Evolutionary conservation across 2,888 invertebrate genomes (phyloP), one percentile per base, ranked within the genome.

Genomic region (Calameuta filiformis): DNA sequence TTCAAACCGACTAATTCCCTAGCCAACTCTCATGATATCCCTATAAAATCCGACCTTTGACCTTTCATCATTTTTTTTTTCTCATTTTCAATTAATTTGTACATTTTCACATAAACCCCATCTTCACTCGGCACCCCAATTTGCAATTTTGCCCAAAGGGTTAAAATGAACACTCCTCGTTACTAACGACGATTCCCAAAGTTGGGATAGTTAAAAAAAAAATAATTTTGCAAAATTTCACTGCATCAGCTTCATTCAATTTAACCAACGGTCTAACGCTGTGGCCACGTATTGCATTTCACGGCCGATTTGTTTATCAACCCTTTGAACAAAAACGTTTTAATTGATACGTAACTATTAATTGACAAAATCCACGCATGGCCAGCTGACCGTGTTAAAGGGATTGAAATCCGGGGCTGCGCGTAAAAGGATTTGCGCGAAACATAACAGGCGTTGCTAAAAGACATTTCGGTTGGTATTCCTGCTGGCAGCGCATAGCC

Each of bases 291-390:
- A 23, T 71, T 71, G 2, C 71, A 6, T 23, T 56, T 56, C 23
- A 56, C 56, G 23, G 9, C 9, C 40, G 30, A 69, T 69, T 3
- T 34, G 12, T 71, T 71, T 34, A 23, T 71, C 2, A 12, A 3
- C 12, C 71, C 33, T 73, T 78, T 35, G 80, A 76, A 12, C 35
- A 35, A 77, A 80, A 80, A 80, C 77, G 78, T 80, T 81, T 81
- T 80, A 80, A 81, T 81, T 79, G 75, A 76, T 80, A 76, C 73
- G 79, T 77, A 80, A 80, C 77, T 71, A 75, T 75, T 75, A 37
- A 34, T 73, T 73, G 73, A 75, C 69, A 69, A 34, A 73, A 69
- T 35, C 73, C 69, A 30, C 68, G 69, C 73, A 31, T 68, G 73
- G 68, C 68, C 34, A 12, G 79, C 31, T 35, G 75, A 34, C 33